Conservation (phyloP, 1,140 invertebrate species). For the Hermetia illucens region DNA sequence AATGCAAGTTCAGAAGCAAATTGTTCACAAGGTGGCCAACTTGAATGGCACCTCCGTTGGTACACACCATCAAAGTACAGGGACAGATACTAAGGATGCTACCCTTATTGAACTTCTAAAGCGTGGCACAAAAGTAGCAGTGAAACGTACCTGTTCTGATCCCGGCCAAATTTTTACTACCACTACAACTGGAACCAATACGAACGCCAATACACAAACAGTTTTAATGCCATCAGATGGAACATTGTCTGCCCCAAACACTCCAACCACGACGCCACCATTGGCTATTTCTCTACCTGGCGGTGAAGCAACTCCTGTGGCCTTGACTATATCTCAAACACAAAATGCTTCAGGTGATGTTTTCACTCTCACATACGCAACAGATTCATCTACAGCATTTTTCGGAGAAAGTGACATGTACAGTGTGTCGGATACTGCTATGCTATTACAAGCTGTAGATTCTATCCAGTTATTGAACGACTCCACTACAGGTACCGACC, state of each 20-base stretch:
- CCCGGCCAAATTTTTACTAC: slow-evolving; percentile 25
- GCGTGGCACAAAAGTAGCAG: slow-evolving; percentile 52
- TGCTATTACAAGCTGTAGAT: slow-evolving; percentile 47
- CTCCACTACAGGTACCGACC: slow-evolving; percentile 40
- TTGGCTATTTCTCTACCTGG: slow-evolving; percentile 13
- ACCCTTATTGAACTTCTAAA: slow-evolving; percentile 45
- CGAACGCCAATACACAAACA: not conserved
- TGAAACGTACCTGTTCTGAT: slow-evolving; percentile 32
- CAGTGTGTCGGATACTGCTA: slow-evolving; percentile 51
- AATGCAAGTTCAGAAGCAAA: slow-evolving; percentile 12
- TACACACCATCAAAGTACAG: slow-evolving; percentile 8
- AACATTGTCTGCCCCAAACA: slow-evolving; percentile 1
- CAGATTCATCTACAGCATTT: slow-evolving; percentile 13
- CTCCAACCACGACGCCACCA: slow-evolving; percentile 11
- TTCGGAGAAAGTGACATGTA: slow-evolving; percentile 47
- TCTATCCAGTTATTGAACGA: slow-evolving; percentile 53
- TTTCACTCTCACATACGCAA: slow-evolving; percentile 27
- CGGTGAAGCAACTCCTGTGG: slow-evolving; percentile 16
- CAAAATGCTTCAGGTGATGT: slow-evolving; percentile 16
- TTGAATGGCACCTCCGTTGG: too few species aligned
- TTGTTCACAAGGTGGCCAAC: slow-evolving; percentile 9
- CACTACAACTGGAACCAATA: slow-evolving; percentile 6
- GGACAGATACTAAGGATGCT: slow-evolving; percentile 35
- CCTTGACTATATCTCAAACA: slow-evolving; percentile 19
- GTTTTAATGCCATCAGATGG: not conserved